Conservation (phyloP, 2,888 invertebrate species). For the Antheraea assamensis region DNA sequence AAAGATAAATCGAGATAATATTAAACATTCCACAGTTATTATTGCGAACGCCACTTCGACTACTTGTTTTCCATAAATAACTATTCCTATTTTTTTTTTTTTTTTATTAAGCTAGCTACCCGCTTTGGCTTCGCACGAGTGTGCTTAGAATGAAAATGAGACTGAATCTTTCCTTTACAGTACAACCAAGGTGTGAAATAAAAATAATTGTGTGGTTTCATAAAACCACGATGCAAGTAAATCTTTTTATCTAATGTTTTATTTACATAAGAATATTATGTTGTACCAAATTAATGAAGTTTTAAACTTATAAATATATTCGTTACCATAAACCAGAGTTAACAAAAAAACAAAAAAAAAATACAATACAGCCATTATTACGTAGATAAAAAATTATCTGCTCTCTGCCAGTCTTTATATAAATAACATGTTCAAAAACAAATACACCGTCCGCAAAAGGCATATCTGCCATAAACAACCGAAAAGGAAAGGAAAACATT, state of each 20-base stretch:
- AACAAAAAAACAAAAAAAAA: neutral
- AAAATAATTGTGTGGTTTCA: no score
- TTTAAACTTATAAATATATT: no score
- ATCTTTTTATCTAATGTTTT: no score
- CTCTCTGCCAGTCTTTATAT: neutral
- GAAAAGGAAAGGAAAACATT: constrained; percentile 29
- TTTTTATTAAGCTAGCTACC: no score
- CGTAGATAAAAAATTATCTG: neutral
- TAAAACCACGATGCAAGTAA: no score
- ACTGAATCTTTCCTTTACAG: no score
- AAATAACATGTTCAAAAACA: constrained; percentile 4
- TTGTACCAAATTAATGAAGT: no score
- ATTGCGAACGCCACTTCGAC: neutral
- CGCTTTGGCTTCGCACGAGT: no score
- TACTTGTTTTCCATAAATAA: neutral
- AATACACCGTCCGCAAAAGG: constrained; percentile 17
- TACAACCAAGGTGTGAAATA: no score
- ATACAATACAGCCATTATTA: neutral
- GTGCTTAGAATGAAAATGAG: no score
- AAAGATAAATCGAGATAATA: neutral
- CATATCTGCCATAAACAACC: constrained; percentile 15
- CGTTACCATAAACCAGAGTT: no score
- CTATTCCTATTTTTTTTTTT: neutral
- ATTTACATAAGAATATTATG: no score
- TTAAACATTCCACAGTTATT: neutral